Base-by-base conservation (phyloP, 2,888 invertebrate species). In the Macaria liturata region DNA sequence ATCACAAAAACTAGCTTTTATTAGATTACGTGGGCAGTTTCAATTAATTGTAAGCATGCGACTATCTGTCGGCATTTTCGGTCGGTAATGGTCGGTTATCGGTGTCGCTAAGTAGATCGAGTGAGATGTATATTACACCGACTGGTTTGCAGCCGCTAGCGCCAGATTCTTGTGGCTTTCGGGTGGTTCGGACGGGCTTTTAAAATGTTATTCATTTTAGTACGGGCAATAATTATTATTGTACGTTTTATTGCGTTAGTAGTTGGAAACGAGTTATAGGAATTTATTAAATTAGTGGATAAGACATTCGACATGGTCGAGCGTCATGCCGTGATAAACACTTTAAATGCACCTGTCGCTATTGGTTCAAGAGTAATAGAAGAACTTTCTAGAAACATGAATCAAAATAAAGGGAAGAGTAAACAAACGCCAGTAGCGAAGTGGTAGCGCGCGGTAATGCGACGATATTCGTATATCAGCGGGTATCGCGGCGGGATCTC, bases 21-120 rank as follows among this genome's bases (percentile, higher is more conserved):
- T 91, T 88, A 89, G 90, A 91, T 91, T 89, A 91, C 85, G 88
- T 90, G 88, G 91, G 89, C 80, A 88, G 90, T 88, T 87, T 88
- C 88, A 86, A 91, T 91, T 91, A 91, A 91, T 90, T 88, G 88
- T 89, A 80, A 79, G 81, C 86, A 82, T 82, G 75, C 77, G 75
- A 77, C 78, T 86, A 83, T 86, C 84, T 84, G 87, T 84, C 90
- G 89, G 86, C 87, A 74, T 84, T 84, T 86, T 82, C 84, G 81
- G 84, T 84, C 61, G 84, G 84, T 85, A 84, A 85, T 84, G 83
- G 84, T 81, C 79, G 80, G 86, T 86, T 89, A 88, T 89, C 90
- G 82, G 84, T 85, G 88, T 87, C 83, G 83, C 82, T 80, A 80
- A 84, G 84, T 84, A 87, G 85, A 86, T 88, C 78, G 83, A 84